Evolutionary conservation across 2,888 invertebrate species (phyloP).

Genomic region (Diarsia rubi): DNA sequence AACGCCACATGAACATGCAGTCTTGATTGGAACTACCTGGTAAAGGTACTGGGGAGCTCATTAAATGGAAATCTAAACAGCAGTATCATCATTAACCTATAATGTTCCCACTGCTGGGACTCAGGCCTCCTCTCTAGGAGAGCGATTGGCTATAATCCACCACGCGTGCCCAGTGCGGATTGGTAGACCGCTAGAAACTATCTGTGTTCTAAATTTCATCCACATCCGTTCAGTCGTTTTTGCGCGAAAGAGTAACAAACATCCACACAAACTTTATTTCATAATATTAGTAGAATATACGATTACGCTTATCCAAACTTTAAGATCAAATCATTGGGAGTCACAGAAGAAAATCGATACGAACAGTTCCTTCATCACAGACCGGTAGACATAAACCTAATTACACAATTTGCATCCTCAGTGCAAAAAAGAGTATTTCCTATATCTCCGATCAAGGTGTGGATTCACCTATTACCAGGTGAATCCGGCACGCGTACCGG

Average conservation of each 20-base stretch:
- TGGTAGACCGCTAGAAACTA: no score
- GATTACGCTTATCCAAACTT: background rate
- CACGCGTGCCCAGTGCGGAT: no score
- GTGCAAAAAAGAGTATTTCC: slow-evolving; percentile 40
- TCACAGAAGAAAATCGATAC: background rate
- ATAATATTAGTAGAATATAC: no score
- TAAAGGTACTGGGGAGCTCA: background rate
- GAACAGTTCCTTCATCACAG: background rate
- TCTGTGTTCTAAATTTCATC: no score
- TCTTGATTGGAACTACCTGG: background rate
- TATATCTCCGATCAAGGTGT: slow-evolving; percentile 49
- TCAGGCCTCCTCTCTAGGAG: no score
- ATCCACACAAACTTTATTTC: no score
- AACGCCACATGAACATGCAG: background rate
- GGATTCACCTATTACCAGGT: slow-evolving; percentile 37
- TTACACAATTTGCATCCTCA: slow-evolving; percentile 26
- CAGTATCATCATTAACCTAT: no score
- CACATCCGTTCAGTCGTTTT: no score
- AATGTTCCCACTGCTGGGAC: no score
- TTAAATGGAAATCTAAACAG: background rate
- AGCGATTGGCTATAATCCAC: no score
- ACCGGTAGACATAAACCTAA: background rate
- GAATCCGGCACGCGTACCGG: slow-evolving; percentile 63
- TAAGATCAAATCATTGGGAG: background rate
- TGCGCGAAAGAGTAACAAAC: no score